Evolutionary conservation across 2,797 vertebrate species (phyloP), one percentile per base, ranked within the genome.

Genomic region (Galago senegalensis): DNA sequence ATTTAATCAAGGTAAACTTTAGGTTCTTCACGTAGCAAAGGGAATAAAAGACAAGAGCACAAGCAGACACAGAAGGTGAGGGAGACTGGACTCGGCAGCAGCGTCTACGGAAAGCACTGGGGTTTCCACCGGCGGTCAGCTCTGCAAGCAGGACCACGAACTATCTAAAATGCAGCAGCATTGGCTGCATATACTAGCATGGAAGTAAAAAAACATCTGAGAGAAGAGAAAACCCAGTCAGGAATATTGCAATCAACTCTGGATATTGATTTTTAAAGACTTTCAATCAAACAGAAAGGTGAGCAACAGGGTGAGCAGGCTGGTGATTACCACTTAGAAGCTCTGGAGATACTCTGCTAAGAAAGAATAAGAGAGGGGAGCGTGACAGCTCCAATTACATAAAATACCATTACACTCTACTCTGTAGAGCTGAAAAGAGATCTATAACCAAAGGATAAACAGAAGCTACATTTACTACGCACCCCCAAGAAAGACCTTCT

Each of bases 221-320:
- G 16, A 27, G 65, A 27, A 49, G 18, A 58, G 31, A 83, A 87
- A 88, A 86, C 10, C 34, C 34, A 75, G 31, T 83, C 37, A n/a
- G 53, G 34, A 65, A 91, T 29, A 89, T 0, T 31, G 53, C 31
- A 79, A 70, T 83, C 76, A 34, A 40, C 65, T 95, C 29, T 58
- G 77, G 46, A 83, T 21, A 85, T 31, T 20, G 46, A 70, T 25
- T 84, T 46, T 67, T 31, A 84, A 96, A 91, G 85, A 31, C 31
- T 80, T 93, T 79, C 60, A n/a, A 53, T 75, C 14, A 80, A 82
- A 73, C 34, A 72, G 76, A 40, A 91, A 23, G 37, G 67, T 40
- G 1, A 58, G 70, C 37, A 77, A 92, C 29, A 27, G 81, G 13
- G 60, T 18, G 5, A 43, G 21, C 4, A 91, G 53, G 37, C 70